Conservation (phyloP, 2,797 vertebrate species). For the Sebastiscus tertius region DNA sequence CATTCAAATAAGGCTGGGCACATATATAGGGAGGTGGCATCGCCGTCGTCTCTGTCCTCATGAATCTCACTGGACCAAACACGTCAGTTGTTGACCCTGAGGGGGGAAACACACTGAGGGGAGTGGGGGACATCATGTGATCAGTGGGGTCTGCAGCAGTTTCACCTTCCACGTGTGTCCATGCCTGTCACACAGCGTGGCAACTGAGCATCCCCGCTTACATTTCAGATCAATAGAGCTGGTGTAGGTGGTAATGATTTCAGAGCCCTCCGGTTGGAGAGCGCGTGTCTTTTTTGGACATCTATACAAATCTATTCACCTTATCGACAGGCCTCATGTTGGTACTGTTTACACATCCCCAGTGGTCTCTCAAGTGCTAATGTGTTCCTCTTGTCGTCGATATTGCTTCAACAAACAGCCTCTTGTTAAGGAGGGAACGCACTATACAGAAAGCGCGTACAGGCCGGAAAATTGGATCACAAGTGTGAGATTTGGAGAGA, state of each 20-base stretch:
- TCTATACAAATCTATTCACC: conserved; percentile 65
- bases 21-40: conserved; percentile 84
- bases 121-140: conserved; percentile 13
- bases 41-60: conserved; percentile 89
- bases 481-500: conserved; percentile 24
- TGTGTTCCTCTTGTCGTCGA: conserved; percentile 58
- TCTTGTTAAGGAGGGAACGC: conserved; percentile 28
- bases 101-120: not conserved
- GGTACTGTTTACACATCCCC: conserved; percentile 65
- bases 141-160: conserved; percentile 36
- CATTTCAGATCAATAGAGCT: conserved; percentile 57
- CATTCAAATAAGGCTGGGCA: conserved; percentile 57
- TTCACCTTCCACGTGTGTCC: conserved; percentile 26
- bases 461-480: conserved; percentile 11
- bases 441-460: not conserved
- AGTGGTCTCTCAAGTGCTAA: conserved; percentile 61
- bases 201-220: conserved; percentile 6
- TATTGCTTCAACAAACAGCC: conserved; percentile 52
- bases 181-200: not conserved
- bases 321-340: conserved; percentile 60
- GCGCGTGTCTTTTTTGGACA: conserved; percentile 59
- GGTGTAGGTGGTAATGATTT: conserved; percentile 68
- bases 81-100: conserved; percentile 42
- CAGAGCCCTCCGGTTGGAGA: conserved; percentile 45
- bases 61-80: conserved; percentile 79